A percentile compares a stretch with the other conserved stretches of the same genome.
Conservation (phyloP, 2,797 vertebrate species). For the Hippopotamyrus pictus region DNA sequence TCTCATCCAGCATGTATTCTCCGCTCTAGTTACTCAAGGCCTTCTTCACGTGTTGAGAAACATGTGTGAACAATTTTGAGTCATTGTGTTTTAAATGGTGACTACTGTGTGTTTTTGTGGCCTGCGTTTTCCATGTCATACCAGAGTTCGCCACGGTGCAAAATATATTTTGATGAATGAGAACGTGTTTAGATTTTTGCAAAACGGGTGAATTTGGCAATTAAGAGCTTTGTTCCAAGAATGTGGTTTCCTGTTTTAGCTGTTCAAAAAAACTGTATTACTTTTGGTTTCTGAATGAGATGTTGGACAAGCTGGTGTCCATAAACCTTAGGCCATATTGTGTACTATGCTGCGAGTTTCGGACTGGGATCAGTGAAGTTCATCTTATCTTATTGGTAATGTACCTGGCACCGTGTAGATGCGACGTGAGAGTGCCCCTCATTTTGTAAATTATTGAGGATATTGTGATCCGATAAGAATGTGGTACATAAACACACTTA, state of each 20-base stretch:
- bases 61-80: neutral
- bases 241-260: neutral
- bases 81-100: neutral
- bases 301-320: neutral
- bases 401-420: neutral
- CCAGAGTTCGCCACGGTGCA: neutral
- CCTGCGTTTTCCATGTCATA: neutral
- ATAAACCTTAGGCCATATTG: neutral
- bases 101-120: neutral
- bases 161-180: neutral
- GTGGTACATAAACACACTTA: neutral
- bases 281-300: neutral
- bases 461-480: neutral
- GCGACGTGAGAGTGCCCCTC: neutral
- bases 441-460: neutral
- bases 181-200: neutral
- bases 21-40: neutral
- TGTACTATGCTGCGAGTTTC: neutral
- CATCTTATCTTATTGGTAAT: neutral
- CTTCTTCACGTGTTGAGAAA: neutral
- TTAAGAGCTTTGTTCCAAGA: neutral
- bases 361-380: neutral
- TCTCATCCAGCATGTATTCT: neutral
- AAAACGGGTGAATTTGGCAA: neutral
- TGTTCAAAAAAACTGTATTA: neutral